These are phyloP conservation scores for Anoura caudifer DNA, from an alignment of 2,113 vertebrate genomes.

Conservation along the genomic window DNA sequence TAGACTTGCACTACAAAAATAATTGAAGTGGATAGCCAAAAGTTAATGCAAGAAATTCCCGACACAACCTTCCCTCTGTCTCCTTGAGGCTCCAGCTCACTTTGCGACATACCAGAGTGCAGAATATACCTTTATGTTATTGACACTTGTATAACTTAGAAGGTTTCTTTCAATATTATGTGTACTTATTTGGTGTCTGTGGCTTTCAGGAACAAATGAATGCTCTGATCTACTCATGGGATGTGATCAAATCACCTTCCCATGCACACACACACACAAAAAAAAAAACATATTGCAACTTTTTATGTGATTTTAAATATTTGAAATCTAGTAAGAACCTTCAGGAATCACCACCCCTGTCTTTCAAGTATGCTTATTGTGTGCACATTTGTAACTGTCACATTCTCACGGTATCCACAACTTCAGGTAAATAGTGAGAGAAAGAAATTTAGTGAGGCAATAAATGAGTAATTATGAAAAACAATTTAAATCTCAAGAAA, in stretches of 20 bases:
- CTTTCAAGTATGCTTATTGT: constrained; percentile 19
- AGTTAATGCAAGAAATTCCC: neutral
- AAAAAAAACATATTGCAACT: neutral
- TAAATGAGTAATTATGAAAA: constrained; percentile 27
- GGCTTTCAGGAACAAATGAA: neutral
- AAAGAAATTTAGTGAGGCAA: constrained; percentile 22
- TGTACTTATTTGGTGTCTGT: neutral
- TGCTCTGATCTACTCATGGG: neutral
- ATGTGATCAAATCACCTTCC: constrained; percentile 6
- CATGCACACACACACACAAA: neutral
- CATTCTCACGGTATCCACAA: constrained; percentile 29
- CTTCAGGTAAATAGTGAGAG: constrained; percentile 34
- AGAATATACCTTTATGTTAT: neutral
- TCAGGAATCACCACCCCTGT: constrained; percentile 15
- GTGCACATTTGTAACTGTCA: constrained; percentile 21
- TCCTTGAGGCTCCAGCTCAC: neutral
- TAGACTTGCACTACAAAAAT: neutral
- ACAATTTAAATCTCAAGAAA: neutral
- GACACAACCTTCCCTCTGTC: neutral
- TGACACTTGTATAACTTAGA: neutral
- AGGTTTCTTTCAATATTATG: neutral
- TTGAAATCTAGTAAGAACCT: constrained; percentile 29
- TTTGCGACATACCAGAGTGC: neutral
- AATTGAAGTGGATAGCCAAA: neutral
- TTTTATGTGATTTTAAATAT: constrained; percentile 32